Evolutionary conservation across 1,140 invertebrate genomes (phyloP), one percentile per base, ranked within the genome.

Genomic region (Saccostrea echinata): DNA sequence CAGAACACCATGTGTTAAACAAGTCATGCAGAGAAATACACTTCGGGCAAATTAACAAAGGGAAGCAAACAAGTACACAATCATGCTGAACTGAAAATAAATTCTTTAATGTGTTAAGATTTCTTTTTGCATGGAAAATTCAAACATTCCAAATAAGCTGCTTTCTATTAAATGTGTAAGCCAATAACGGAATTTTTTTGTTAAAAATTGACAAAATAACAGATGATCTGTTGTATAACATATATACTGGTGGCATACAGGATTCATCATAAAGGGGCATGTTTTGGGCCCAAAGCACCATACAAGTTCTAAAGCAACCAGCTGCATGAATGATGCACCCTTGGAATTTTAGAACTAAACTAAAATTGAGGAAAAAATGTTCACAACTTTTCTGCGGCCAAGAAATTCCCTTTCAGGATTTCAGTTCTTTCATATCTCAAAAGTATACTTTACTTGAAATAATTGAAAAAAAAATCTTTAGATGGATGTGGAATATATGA

Each of bases 91-190:
- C 68, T 76, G 30, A 76, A 76, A 76, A 76, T 30, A 76, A 76
- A 27, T 33, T 76, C 27, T 33, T 30, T 27, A 76, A 33, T 33
- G 24, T 30, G 68, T 76, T 76, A 76, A 76, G 2, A 30, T 9
- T 30, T 76, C n/a, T 30, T 33, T 76, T 30, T 27, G 68, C 68
- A 76, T 12, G 27, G 16, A 76, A 27, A 76, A 76, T 27, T 76
- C 27, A 76, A 76, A 76, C 68, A 76, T 76, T 76, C 68, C 68
- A 76, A 76, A 76, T 76, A 76, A 76, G 68, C 68, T 76, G 68
- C 68, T 76, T 71, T 35, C 27, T 76, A 16, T 76, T 33, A 13
- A 76, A 76, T 76, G 27, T 76, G 12, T 18, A 76, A 76, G 68
- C 68, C 68, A 76, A 76, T 16, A 27, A 61, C 24, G 33, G 33